Conservation (phyloP, 2,113 vertebrate genomes). For the Etheostoma cragini region DNA sequence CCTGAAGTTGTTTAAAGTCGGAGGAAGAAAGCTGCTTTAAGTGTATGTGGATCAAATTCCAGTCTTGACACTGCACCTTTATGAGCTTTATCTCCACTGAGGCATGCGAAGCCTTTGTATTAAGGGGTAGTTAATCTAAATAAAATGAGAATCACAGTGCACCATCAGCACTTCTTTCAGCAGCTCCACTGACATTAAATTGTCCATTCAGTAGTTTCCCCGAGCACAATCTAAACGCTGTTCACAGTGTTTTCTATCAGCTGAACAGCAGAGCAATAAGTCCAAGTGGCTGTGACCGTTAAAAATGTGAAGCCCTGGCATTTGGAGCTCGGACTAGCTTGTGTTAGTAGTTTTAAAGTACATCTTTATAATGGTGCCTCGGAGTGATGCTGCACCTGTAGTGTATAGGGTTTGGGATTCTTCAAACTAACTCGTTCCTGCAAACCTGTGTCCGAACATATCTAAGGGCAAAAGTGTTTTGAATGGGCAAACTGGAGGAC, state of each 20-base stretch:
- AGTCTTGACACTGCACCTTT: conserved; percentile 71
- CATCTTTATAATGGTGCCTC: conserved; percentile 13
- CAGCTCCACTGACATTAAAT: conserved; percentile 78
- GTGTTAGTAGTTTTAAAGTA: conserved; percentile 12
- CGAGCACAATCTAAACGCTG: conserved; percentile 64
- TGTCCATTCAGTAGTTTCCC: conserved; percentile 76
- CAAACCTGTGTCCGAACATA: not conserved
- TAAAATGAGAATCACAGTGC: conserved; percentile 79
- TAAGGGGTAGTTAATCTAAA: conserved; percentile 81
- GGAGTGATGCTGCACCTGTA: not conserved
- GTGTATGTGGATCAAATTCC: conserved; percentile 54
- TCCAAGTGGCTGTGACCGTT: conserved; percentile 63
- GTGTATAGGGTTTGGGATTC: not conserved
- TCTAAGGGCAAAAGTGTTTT: not conserved
- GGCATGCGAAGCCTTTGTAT: conserved; percentile 75
- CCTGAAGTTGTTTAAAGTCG: conserved; percentile 23
- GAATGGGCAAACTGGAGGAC: not conserved
- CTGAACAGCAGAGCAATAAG: conserved; percentile 49
- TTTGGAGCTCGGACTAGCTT: conserved; percentile 14
- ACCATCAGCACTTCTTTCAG: conserved; percentile 79
- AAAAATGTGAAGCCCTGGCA: conserved; percentile 24
- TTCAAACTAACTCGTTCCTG: not conserved
- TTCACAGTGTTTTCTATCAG: conserved; percentile 62
- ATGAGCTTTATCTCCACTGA: conserved; percentile 78
- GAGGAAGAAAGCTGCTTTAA: conserved; percentile 18